Evolutionary conservation across 2,888 invertebrate species (phyloP), one percentile per base, ranked within the genome.

Genomic region (Phalera bucephala): DNA sequence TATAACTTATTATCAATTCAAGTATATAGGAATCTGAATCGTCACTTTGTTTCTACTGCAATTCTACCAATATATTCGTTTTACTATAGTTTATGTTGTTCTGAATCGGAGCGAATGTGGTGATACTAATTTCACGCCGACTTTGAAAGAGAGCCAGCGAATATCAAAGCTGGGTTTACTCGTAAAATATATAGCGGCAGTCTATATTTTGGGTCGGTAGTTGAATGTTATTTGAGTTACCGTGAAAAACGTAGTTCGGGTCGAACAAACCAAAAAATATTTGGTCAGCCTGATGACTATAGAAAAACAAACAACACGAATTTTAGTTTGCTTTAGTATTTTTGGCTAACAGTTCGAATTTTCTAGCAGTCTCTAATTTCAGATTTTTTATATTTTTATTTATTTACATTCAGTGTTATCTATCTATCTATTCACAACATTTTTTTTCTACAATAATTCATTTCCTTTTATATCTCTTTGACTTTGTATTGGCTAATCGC

Each of bases 41-140:
- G n/a, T n/a, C n/a, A n/a, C n/a, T n/a, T n/a, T n/a, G n/a, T n/a
- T n/a, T n/a, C n/a, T n/a, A n/a, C n/a, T n/a, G n/a, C n/a, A n/a
- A n/a, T n/a, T n/a, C n/a, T n/a, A n/a, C n/a, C n/a, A n/a, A n/a
- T n/a, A n/a, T 52, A 45, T 43, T 36, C 40, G 45, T 52, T 52
- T 52, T 33, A 36, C 41, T 29, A 38, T 46, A 50, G 55, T 67
- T 63, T 60, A 63, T 67, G 60, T 57, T 55, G 52, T 54, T 45
- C 47, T 46, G 41, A 52, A 52, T 59, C 50, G 45, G 44, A 62
- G 54, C 52, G 55, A 57, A 62, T 62, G 59, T 52, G 64, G 58
- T 53, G 50, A 56, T 52, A 60, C 64, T 74, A 72, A 76, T 75
- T 75, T 75, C 61, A 71, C 64, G 64, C 64, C 39, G 64, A 58